phyloP scores from a whole-genome alignment of 1,140 invertebrate species.

The Eupristina koningsbergeri region DNA sequence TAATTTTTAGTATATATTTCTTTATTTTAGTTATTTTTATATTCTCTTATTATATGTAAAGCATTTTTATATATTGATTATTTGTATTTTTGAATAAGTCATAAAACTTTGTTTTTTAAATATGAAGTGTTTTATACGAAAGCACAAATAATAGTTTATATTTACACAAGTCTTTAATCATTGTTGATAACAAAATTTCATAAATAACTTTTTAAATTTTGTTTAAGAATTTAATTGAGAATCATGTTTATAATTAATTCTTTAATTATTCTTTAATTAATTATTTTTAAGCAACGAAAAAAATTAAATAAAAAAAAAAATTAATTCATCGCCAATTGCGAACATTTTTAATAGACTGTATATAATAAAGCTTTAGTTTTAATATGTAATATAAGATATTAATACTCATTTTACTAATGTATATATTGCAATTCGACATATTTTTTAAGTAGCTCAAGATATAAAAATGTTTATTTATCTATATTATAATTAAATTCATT shows the following conservation, averaged over 20 bases:
- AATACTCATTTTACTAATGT: slow-evolving; percentile 53
- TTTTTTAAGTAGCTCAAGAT: slow-evolving; percentile 29
- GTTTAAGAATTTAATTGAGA: not conserved
- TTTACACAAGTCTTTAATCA: slow-evolving; percentile 45
- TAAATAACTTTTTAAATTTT: slow-evolving; percentile 19
- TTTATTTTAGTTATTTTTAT: slow-evolving; percentile 46
- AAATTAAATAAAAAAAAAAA: slow-evolving; percentile 2
- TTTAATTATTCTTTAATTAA: not conserved
- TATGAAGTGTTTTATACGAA: slow-evolving; percentile 29
- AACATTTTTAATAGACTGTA: slow-evolving; percentile 55
- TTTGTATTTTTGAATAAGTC: slow-evolving; percentile 27
- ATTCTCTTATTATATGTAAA: slow-evolving; percentile 20
- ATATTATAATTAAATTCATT: not conserved
- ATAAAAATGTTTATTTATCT: slow-evolving; percentile 33
- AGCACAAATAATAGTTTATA: slow-evolving; percentile 42
- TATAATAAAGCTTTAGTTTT: slow-evolving; percentile 63
- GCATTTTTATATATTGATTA: slow-evolving; percentile 34
- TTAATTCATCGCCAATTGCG: slow-evolving; percentile 10
- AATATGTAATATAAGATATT: slow-evolving; percentile 65
- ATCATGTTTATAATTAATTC: slow-evolving; percentile 4
- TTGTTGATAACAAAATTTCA: slow-evolving; percentile 32
- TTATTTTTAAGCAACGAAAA: slow-evolving; percentile 30
- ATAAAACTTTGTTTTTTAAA: slow-evolving; percentile 26
- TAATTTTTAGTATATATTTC: slow-evolving; percentile 32
- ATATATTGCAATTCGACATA: slow-evolving; percentile 49